A percentile compares a stretch with the other conserved stretches of the same genome.
These are phyloP conservation scores for Oophaga sylvatica DNA, from an alignment of 2,797 vertebrate genomes.

Conservation along the genomic window DNA sequence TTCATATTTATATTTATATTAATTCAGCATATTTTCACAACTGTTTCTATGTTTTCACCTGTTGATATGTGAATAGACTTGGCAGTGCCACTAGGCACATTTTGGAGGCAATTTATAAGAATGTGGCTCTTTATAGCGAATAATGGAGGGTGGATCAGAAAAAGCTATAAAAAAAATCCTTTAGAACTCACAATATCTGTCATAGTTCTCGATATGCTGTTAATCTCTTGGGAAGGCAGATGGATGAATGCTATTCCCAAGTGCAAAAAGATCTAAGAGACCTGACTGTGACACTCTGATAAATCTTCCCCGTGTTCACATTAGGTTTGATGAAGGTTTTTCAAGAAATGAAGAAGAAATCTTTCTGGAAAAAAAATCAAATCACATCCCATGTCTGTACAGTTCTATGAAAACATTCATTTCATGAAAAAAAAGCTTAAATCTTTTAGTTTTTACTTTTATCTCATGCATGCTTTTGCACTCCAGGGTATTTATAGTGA, in stretches of 20 bases:
- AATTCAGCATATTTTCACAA: background rate
- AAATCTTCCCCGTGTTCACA: slow-evolving; percentile 64
- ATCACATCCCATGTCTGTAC: slow-evolving; percentile 45
- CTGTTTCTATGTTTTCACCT: background rate
- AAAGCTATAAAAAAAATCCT: slow-evolving; percentile 59
- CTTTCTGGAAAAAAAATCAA: slow-evolving; percentile 62
- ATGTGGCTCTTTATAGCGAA: slow-evolving; percentile 59
- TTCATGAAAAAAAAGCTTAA: slow-evolving; percentile 56
- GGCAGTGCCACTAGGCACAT: background rate
- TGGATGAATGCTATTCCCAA: slow-evolving; percentile 51
- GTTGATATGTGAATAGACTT: background rate
- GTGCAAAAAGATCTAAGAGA: slow-evolving; percentile 57
- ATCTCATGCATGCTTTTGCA: slow-evolving; percentile 64
- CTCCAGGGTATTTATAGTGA: slow-evolving; percentile 58
- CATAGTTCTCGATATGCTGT: slow-evolving; percentile 41
- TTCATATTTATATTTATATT: background rate
- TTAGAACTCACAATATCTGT: slow-evolving; percentile 63
- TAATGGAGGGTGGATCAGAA: slow-evolving; percentile 54
- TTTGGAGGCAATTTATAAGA: slow-evolving; percentile 61
- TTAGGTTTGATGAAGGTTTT: slow-evolving; percentile 65
- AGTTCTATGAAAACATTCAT: slow-evolving; percentile 64
- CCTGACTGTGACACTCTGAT: slow-evolving; percentile 58
- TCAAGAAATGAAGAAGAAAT: slow-evolving; percentile 62
- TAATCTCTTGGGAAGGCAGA: slow-evolving; percentile 57
- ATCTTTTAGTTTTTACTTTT: slow-evolving; percentile 55